Percentiles rank a stretch among this genome's conserved stretches.
These are phyloP conservation scores for Manis javanica DNA, from an alignment of 2,797 vertebrate genomes.

Conservation along the genomic window DNA sequence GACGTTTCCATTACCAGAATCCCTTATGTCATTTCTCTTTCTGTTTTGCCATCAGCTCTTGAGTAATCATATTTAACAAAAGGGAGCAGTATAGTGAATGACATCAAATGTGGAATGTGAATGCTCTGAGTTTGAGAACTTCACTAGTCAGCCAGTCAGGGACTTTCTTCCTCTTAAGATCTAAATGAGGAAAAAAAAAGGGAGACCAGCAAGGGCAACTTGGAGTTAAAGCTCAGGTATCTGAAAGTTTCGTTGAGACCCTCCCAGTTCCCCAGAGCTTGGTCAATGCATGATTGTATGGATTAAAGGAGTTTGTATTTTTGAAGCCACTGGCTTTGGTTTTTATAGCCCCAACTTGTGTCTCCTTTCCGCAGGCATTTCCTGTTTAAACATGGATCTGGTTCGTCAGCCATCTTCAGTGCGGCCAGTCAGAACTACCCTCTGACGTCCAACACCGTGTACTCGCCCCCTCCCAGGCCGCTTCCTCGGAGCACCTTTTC, in stretches of 20 bases:
- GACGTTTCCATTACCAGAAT: not conserved
- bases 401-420: conserved; percentile 96
- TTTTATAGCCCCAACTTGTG: conserved; percentile 77
- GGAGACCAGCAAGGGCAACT: not conserved
- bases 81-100: not conserved
- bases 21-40: not conserved
- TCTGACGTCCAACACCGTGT: conserved; percentile 96
- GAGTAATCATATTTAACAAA: not conserved
- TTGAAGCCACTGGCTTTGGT: not conserved
- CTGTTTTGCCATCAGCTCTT: conserved; percentile 14
- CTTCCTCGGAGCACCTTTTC: conserved; percentile 96
- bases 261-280: not conserved
- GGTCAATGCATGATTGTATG: not conserved
- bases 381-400: conserved; percentile 97
- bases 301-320: not conserved
- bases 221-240: not conserved
- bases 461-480: conserved; percentile 96
- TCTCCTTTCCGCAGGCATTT: conserved; percentile 92
- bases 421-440: conserved; percentile 97
- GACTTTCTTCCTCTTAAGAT: not conserved
- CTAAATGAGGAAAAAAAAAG: not conserved
- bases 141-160: not conserved
- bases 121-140: not conserved
- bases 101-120: not conserved
- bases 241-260: not conserved